Conservation (phyloP, 2,797 vertebrate genomes). For the Nannoperca obscura region DNA sequence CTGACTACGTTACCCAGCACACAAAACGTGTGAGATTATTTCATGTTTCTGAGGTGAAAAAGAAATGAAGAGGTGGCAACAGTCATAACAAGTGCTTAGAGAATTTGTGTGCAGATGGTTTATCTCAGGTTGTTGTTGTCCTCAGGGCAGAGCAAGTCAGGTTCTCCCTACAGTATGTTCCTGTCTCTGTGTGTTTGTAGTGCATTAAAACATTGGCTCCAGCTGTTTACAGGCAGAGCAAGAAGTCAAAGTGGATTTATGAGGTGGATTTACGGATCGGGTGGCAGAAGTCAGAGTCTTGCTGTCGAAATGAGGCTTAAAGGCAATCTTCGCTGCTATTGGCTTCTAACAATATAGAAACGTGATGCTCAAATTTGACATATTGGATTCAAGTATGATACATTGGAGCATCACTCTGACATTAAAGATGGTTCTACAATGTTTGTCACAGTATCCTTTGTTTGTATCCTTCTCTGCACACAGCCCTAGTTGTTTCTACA, state of each 20-base stretch:
- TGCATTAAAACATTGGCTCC: slow-evolving; percentile 56
- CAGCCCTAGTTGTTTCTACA: slow-evolving; percentile 40
- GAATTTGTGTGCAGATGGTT: slow-evolving; percentile 54
- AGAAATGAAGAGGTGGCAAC: background rate
- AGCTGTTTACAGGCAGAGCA: slow-evolving; percentile 58
- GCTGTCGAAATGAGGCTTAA: slow-evolving; percentile 15
- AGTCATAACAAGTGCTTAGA: slow-evolving; percentile 16
- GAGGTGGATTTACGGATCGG: slow-evolving; percentile 14
- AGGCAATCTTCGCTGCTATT: background rate
- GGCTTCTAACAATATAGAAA: slow-evolving; percentile 7
- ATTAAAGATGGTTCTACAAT: slow-evolving; percentile 15
- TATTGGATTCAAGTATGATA: background rate
- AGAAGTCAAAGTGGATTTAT: slow-evolving; percentile 48
- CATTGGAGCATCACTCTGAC: background rate
- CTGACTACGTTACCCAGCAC: background rate
- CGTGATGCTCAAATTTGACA: background rate
- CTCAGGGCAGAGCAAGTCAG: background rate
- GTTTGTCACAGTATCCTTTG: slow-evolving; percentile 55
- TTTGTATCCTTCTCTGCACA: slow-evolving; percentile 43
- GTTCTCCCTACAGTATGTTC: slow-evolving; percentile 30
- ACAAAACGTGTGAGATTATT: background rate
- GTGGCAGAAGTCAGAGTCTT: slow-evolving; percentile 15
- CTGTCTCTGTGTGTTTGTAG: slow-evolving; percentile 50
- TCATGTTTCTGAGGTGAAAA: slow-evolving; percentile 1
- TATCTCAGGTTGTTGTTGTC: slow-evolving; percentile 27